Base-by-base conservation (phyloP, 2,113 vertebrate species). In the Phrynosoma platyrhinos region DNA sequence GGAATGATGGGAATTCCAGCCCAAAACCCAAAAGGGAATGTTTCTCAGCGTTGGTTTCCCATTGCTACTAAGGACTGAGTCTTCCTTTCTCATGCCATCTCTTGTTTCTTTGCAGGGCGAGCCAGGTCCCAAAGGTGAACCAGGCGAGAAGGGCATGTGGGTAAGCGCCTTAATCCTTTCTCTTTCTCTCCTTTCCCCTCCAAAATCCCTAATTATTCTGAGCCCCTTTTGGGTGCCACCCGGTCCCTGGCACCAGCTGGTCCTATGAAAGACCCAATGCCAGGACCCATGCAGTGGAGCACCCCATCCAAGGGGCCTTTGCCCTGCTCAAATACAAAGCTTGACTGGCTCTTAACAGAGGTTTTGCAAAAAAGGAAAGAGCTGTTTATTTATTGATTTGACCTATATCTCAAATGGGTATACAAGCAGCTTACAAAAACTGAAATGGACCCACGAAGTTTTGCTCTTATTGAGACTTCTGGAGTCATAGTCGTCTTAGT, bases 141-240 rank as follows among this genome's bases (percentile, higher is more conserved):
- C 97, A 0, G 98, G 98, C 64, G 98, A 98, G 79, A 98, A 97
- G 95, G 98, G 97, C 86, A 96, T 97, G 68, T 98, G 98, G 98
- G 98, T 99, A 98, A 98, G 98, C 93, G 0, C 53, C 10, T 47
- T 58, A 36, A 36, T 42, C 10, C 1, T 8, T 7, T 16, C 30
- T 10, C 5, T 27, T 27, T 14, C 30, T 42, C 27, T 16, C 9
- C 16, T 25, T 5, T n/a, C 71, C n/a, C 71, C 71, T 40, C 80
- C 21, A 0, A 32, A 64, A 8, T 21, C 6, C 78, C 32, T 52
- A 58, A 10, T 8, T 21, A 6, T 87, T 25, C 62, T 64, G 3
- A 20, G 62, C 21, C 58, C 9, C 36, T 36, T 36, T 16, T 16
- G 9, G 58, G 58, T 62, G 58, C 66, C 13, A 14, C 30, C 77